phyloP scores from a whole-genome alignment of 2,888 invertebrate genomes.

The Himalopsyche anomala region DNA sequence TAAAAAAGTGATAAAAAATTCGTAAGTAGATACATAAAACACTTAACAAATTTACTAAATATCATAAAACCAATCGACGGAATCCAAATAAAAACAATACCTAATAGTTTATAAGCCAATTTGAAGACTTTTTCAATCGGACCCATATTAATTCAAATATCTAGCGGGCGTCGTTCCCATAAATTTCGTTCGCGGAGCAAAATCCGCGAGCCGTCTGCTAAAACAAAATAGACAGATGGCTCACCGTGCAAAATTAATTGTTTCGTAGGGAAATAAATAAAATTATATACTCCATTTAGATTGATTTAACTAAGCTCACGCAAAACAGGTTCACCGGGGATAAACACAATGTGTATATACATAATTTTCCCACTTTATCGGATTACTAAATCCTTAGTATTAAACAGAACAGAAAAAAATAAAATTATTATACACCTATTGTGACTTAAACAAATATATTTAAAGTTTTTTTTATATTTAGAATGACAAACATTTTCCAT shows the following conservation, averaged over 20 bases:
- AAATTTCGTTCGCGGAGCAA: constrained; percentile 51
- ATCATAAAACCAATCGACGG: too few species aligned
- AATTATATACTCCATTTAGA: constrained; percentile 60
- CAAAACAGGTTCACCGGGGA: constrained; percentile 1
- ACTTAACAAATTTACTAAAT: too few species aligned
- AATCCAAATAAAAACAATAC: too few species aligned
- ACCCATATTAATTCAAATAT: constrained; percentile 23
- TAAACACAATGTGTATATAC: neutral
- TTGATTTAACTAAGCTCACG: constrained; percentile 60
- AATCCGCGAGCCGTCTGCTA: constrained; percentile 58
- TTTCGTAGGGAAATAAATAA: constrained; percentile 62
- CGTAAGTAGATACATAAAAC: too few species aligned
- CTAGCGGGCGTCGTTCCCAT: constrained; percentile 55
- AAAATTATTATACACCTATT: too few species aligned
- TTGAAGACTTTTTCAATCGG: constrained; percentile 2
- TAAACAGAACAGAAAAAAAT: too few species aligned
- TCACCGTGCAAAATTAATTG: constrained; percentile 61
- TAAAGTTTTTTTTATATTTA: too few species aligned
- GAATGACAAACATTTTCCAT: too few species aligned
- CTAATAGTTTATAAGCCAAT: too few species aligned
- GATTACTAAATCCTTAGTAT: too few species aligned
- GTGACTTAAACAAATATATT: too few species aligned
- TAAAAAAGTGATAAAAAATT: too few species aligned
- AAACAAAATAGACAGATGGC: constrained; percentile 53
- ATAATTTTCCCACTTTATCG: neutral